These are phyloP conservation scores for Zygogramma bicolorata DNA, from an alignment of 2,888 invertebrate genomes.

Conservation along the genomic window DNA sequence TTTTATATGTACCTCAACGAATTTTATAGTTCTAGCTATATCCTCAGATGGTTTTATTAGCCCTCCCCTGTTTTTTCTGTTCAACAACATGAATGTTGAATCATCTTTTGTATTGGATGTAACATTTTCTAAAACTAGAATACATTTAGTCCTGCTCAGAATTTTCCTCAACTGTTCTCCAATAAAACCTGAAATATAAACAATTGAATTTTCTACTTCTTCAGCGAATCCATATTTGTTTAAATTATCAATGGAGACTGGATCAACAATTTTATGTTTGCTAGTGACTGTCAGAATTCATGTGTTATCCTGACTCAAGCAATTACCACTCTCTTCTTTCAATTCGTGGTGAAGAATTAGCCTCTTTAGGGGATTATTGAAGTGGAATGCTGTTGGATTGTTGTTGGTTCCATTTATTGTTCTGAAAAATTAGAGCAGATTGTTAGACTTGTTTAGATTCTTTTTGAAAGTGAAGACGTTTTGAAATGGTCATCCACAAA, in stretches of 20 bases:
- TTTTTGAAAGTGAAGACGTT: too few species aligned
- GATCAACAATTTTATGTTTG: neutral
- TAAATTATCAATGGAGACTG: neutral
- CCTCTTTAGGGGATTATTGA: neutral
- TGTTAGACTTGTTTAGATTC: too few species aligned
- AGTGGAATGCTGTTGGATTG: conserved; percentile 9
- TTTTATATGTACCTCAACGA: neutral
- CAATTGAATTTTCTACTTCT: neutral
- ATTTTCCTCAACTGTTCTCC: neutral
- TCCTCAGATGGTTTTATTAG: neutral
- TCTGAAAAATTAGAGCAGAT: neutral
- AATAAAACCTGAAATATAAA: too few species aligned
- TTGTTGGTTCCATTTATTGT: conserved; percentile 7
- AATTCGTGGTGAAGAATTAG: neutral
- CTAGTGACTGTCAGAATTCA: neutral
- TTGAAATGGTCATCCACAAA: too few species aligned
- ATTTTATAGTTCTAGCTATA: neutral
- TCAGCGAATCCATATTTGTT: neutral
- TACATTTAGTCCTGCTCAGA: neutral
- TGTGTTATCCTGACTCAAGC: neutral
- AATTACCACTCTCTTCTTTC: conserved; percentile 1
- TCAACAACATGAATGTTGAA: neutral
- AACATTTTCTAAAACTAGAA: neutral
- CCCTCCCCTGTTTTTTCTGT: neutral
- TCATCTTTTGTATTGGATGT: neutral